Base-by-base conservation (phyloP, 2,888 invertebrate genomes). In the Pammene fasciana region DNA sequence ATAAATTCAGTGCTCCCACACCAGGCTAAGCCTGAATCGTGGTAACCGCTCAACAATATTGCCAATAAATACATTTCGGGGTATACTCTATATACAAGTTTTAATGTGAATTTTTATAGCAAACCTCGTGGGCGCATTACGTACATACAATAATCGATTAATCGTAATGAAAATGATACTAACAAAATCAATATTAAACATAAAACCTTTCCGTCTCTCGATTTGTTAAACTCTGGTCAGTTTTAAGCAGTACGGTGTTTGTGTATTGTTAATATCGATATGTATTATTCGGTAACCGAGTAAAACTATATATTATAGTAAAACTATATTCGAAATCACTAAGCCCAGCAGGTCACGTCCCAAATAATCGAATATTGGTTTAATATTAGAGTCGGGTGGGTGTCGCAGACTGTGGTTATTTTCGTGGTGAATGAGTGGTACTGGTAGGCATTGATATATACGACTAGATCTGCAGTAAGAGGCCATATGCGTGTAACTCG, bases 331-430 rank as follows among this genome's bases (percentile, higher is more conserved):
- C 56, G 43, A 64, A 68, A 64, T 36, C 50, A 57, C 64, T 57
- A 64, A 55, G 5, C 64, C 62, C 68, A 16, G 57, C 57, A 50
- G 64, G 57, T 68, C 68, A 68, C 64, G 68, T 68, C 57, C 68
- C 57, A 68, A 54, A 68, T 68, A 64, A 64, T 64, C 68, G 68
- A 43, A 62, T 56, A 68, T 50, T 62, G 62, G 56, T 62, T 64
- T 50, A 64, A 64, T 68, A 64, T 64, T 36, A 68, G 50, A 41
- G 56, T 34, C 26, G 10, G 36, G 14, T 43, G 62, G 68, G 41
- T 68, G 57, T 64, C 68, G 46, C 64, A 62, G 68, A 48, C 43
- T 64, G 64, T 43, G 50, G 68, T 57, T 64, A 64, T 64, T 64
- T 64, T 56, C 26, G 10, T 14, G 36, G 61, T 48, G 38, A 38